A percentile compares a stretch with the other conserved stretches of the same genome.
Conservation (phyloP, 2,113 vertebrate species). For the Equus przewalskii region DNA sequence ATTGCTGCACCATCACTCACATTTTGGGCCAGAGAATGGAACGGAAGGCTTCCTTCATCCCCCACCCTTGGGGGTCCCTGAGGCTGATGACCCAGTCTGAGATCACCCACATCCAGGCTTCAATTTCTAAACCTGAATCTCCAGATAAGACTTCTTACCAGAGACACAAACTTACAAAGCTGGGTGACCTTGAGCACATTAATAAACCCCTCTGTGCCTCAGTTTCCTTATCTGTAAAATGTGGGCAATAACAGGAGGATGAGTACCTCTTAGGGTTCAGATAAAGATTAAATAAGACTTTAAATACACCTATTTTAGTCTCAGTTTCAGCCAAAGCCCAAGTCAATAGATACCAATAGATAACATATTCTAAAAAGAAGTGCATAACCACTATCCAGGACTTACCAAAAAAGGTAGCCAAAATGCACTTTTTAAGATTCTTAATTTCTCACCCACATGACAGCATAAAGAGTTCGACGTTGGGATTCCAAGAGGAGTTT, state of each 20-base stretch:
- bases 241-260: not conserved
- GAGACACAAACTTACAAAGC: not conserved
- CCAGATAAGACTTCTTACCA: not conserved
- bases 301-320: not conserved
- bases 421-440: not conserved
- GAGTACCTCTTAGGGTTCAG: not conserved
- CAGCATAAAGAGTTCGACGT: not conserved
- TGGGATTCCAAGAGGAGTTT: not conserved
- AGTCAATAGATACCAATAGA: not conserved
- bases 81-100: rapidly evolving
- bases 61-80: not conserved
- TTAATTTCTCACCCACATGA: not conserved
- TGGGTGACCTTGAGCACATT: not conserved
- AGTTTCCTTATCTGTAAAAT: not conserved
- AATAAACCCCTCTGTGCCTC: not conserved
- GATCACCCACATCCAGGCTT: not conserved
- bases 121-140: not conserved
- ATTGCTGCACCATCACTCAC: constrained; percentile 72
- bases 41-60: not conserved
- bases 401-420: not conserved
- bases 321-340: not conserved
- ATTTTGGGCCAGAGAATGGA: constrained; percentile 64
- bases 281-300: not conserved
- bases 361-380: not conserved
- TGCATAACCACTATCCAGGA: not conserved